Evolutionary conservation across 2,797 vertebrate species (phyloP).

Genomic region (Pseudochirops cupreus): DNA sequence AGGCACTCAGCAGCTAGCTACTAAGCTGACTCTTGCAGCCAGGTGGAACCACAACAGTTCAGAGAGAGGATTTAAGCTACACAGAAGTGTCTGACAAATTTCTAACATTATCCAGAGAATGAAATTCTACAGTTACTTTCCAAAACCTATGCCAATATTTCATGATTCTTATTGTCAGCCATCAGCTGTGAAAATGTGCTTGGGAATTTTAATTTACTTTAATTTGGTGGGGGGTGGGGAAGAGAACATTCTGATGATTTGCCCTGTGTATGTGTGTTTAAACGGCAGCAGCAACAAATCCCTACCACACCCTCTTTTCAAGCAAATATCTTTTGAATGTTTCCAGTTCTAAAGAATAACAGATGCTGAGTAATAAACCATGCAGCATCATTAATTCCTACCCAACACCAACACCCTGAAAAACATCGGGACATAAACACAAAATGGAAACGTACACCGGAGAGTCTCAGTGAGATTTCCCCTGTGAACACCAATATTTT

Average conservation of each 20-base stretch:
- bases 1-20: not conserved
- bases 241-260: not conserved
- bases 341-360: not conserved
- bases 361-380: not conserved
- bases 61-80: not conserved
- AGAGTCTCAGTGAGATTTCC: not conserved
- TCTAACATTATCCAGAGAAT: not conserved
- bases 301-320: not conserved
- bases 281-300: not conserved
- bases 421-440: not conserved
- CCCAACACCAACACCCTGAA: not conserved
- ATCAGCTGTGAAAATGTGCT: not conserved
- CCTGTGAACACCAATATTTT: not conserved
- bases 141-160: not conserved
- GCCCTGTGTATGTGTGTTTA: not conserved
- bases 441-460: not conserved
- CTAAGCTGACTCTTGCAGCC: not conserved
- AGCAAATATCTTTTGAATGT: not conserved
- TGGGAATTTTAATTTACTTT: not conserved
- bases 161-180: not conserved
- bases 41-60: not conserved
- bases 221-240: not conserved
- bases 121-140: not conserved
- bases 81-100: not conserved
- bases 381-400: not conserved